phyloP scores from a whole-genome alignment of 2,888 invertebrate genomes.

The Sthenelais limicola region DNA sequence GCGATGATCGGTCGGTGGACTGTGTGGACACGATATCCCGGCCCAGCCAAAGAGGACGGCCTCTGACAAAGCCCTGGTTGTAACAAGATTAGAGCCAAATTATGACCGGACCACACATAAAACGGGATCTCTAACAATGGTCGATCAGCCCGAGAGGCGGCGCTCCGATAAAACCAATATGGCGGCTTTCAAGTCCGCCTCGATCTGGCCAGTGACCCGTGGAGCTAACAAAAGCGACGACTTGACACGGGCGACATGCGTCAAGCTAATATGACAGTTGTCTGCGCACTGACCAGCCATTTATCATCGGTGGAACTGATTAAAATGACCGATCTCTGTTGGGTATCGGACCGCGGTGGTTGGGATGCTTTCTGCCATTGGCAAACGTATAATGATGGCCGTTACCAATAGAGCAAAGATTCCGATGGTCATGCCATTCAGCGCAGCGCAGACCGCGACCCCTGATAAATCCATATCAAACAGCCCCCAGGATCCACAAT shows the following conservation, averaged over 20 bases:
- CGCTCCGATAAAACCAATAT: slow-evolving; percentile 31
- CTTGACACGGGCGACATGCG: slow-evolving; percentile 24
- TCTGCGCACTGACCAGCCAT: slow-evolving; percentile 13
- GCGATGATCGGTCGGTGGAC: background rate
- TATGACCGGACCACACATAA: slow-evolving; percentile 24
- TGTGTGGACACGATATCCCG: slow-evolving; percentile 17
- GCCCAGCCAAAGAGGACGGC: background rate
- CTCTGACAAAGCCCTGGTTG: background rate
- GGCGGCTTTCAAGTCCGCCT: slow-evolving; percentile 7
- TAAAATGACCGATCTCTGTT: slow-evolving; percentile 29
- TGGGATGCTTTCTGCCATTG: background rate
- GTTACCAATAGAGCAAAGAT: slow-evolving; percentile 14
- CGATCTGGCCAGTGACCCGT: slow-evolving; percentile 29
- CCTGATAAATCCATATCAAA: slow-evolving; percentile 2
- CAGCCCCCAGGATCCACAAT: background rate
- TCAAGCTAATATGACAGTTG: slow-evolving; percentile 39
- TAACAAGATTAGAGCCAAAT: slow-evolving; percentile 28
- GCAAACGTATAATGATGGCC: slow-evolving; percentile 22
- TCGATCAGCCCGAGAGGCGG: slow-evolving; percentile 12
- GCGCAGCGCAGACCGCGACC: background rate
- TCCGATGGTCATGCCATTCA: slow-evolving; percentile 10
- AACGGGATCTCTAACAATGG: slow-evolving; percentile 29
- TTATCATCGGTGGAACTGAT: slow-evolving; percentile 26
- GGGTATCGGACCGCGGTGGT: background rate
- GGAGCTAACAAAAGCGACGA: slow-evolving; percentile 27